Evolutionary conservation across 2,113 vertebrate genomes (phyloP), one percentile per base, ranked within the genome.

Genomic region (Vimba vimba): DNA sequence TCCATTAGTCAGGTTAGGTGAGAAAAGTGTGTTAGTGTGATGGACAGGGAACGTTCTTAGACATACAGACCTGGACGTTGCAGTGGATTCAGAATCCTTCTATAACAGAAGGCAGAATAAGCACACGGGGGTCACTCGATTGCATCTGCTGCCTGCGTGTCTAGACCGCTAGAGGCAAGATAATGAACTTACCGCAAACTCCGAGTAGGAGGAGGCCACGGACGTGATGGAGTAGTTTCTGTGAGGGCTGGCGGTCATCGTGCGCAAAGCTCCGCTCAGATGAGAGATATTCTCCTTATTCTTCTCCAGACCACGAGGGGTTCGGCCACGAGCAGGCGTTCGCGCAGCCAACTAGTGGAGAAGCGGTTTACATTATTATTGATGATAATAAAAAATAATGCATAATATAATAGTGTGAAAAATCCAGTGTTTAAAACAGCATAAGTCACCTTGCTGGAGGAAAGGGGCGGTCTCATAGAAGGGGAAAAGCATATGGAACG

Each of bases 201-300:
- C 96, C 27, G 96, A 95, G 96, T 99, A 99, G 95, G 96, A 97
- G 95, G 95, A 96, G 93, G 96, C 96, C 91, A 97, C 91, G 93
- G 96, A 95, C 87, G 95, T 97, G 93, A 97, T 81, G 95, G 95
- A 97, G 94, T 94, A 90, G 95, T 95, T 97, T 92, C 90, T 94
- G 93, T 96, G 96, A 91, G 94, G 94, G 90, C 94, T 95, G 91
- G 94, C 93, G 89, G 94, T 93, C 90, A 93, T 93, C 91, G 91
- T 91, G 83, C 91, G 95, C 92, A 96, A 95, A 91, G 95, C 93
- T 94, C 95, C 95, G 78, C 94, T 94, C 90, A 95, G 93, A 91
- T 96, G 95, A 0, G 93, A 87, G 79, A 96, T 0, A 83, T 99
- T 99, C 88, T 99, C 97, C 93, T 99, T 99, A 93, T 98, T 96